Conservation (phyloP, 2,113 vertebrate species). For the Centrocercus urophasianus region DNA sequence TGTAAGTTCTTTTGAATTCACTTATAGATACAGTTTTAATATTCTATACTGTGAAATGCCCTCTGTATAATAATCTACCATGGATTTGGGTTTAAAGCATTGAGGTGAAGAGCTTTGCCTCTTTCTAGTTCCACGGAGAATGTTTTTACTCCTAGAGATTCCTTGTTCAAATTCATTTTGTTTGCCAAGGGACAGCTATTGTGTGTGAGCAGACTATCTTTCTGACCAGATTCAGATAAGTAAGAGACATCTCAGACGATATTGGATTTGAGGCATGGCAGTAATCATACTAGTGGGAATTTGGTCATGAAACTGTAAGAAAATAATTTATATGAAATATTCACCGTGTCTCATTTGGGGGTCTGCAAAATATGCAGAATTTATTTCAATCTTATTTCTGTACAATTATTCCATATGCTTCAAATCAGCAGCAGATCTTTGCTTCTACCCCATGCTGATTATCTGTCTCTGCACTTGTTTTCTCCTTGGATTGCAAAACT, state of each 20-base stretch:
- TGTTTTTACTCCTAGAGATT: background rate
- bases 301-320: background rate
- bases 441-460: background rate
- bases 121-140: background rate
- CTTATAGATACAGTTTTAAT: background rate
- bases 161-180: background rate
- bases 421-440: constrained; percentile 30
- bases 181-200: background rate
- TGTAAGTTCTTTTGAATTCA: background rate
- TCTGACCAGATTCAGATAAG: background rate
- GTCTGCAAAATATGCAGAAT: background rate
- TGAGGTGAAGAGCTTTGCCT: background rate
- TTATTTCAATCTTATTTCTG: background rate
- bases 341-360: background rate
- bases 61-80: background rate
- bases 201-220: background rate
- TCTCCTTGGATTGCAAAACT: background rate
- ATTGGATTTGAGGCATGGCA: background rate
- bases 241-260: accelerated
- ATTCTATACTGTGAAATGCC: background rate
- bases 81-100: background rate
- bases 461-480: constrained; percentile 19
- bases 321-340: background rate
- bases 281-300: background rate
- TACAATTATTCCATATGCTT: background rate